phyloP scores from a whole-genome alignment of 2,888 invertebrate species.

The Agonum fuliginosum region DNA sequence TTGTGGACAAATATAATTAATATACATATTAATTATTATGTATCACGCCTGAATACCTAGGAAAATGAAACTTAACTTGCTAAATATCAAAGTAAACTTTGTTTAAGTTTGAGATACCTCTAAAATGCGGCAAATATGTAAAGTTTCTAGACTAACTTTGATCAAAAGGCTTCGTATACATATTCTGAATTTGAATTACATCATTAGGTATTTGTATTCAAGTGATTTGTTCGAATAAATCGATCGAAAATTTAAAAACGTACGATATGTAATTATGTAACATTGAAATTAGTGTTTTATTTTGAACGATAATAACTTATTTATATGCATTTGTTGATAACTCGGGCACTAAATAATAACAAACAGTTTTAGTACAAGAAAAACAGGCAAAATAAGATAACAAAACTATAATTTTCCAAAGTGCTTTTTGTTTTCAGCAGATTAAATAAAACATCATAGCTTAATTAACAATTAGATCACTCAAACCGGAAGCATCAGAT shows the following conservation, averaged over 20 bases:
- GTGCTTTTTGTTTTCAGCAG: neutral
- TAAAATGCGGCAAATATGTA: neutral
- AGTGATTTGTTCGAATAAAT: no score
- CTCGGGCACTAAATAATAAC: neutral
- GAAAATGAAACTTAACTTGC: neutral
- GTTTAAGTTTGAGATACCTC: neutral
- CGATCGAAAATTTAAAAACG: no score
- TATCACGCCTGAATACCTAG: neutral
- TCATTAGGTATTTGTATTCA: constrained; percentile 26
- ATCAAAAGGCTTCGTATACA: neutral
- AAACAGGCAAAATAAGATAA: neutral
- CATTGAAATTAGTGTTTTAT: neutral
- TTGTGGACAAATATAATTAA: no score
- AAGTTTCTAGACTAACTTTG: neutral
- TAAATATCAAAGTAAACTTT: neutral
- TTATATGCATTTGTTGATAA: neutral
- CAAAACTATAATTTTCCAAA: neutral
- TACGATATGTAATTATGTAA: neutral
- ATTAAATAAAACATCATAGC: neutral
- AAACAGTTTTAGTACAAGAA: neutral
- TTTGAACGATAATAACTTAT: neutral
- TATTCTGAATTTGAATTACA: constrained; percentile 27
- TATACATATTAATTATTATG: neutral
- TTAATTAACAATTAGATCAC: neutral
- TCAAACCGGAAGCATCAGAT: neutral